Base-by-base conservation (phyloP, 2,888 invertebrate species). In the Scrobipalpa atriplicella region DNA sequence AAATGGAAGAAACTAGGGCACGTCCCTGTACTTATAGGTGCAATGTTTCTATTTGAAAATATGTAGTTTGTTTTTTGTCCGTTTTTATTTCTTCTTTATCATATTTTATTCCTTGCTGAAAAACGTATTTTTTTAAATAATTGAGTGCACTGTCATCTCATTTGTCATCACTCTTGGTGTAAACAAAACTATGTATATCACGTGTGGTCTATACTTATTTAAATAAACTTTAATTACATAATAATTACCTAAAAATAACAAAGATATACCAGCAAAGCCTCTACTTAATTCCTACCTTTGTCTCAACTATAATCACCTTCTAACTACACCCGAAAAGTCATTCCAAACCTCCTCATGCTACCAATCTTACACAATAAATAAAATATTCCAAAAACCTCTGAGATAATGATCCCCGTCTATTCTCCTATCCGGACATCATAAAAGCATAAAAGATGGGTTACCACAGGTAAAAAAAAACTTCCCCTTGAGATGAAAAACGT, bases 371-470 rank as follows among this genome's bases (percentile, higher is more conserved):
- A 74, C 76, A 70, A 70, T 71, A 76, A 72, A 73, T 68, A 70
- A 58, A 58, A 58, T 58, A 43, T 38, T 29, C 47, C 47, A 52
- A 52, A 52, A 52, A 29, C 36, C 16, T 16, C 66, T 68, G 64
- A 66, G 68, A 75, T 82, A 85, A 85, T 86, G 80, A 81, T 69
- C 72, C 77, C 75, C 73, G 74, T 73, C 76, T 81, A 82, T 83
- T 84, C 78, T 80, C 2, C 29, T 2, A 78, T 70, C 75, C 79
- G 74, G 73, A 75, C 79, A 79, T 83, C 82, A 85, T 86, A 87
- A 87, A 87, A 69, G 79, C 69, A 84, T 82, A 83, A 85, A 86
- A 74, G 73, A 74, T 75, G 77, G 75, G 70, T 74, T 73, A 78
- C 70, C 29, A 29, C 29, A 29, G 29, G 29, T 8, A 63, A 52